Base-by-base conservation (phyloP, 1,140 invertebrate species). In the Zaprionus tsacasi region DNA sequence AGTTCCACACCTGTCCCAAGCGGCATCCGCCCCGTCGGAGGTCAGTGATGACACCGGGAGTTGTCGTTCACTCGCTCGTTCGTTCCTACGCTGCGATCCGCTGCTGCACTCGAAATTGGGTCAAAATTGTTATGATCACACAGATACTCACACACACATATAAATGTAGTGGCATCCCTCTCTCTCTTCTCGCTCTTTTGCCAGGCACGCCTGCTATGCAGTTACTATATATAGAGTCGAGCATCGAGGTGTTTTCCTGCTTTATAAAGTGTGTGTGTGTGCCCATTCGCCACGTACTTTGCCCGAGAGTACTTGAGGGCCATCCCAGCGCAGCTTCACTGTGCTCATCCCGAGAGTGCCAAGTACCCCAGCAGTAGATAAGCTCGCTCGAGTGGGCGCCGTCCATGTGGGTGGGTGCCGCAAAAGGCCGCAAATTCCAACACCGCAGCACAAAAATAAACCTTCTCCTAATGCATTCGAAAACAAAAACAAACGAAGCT, bases 41-140 rank as follows among this genome's bases (percentile, higher is more conserved):
- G 83, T 87, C 82, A 87, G 83, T 87, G 82, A 83, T 79, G 77
- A 67, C 40, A 79, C 17, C 56, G 63, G 76, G 70, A 68, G 54
- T 40, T 50, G 64, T 86, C 76, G 83, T 70, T 87, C 77, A 69
- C 21, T 3, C 40, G 27, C 27, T 30, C 27, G 27, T 30, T 5
- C 27, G 27, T 30, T 30, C 27, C 1, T 30, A 21, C 21, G 21
- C 21, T 30, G 27, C 27, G 27, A 5, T 30, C 78, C 82, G 70
- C 80, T 40, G 64, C 67, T 70, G 68, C 59, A 65, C 57, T 67
- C 54, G 70, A 83, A 91, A 91, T 91, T 91, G 59, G 88, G 88
- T 91, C 88, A 91, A 91, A 91, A 87, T 91, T 91, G 87, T 91
- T 91, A 91, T 91, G 87, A 91, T 91, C 80, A 87, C 76, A 79